Evolutionary conservation across 2,113 vertebrate genomes (phyloP), one percentile per base, ranked within the genome.

Genomic region (Phrynosoma blainvillii): DNA sequence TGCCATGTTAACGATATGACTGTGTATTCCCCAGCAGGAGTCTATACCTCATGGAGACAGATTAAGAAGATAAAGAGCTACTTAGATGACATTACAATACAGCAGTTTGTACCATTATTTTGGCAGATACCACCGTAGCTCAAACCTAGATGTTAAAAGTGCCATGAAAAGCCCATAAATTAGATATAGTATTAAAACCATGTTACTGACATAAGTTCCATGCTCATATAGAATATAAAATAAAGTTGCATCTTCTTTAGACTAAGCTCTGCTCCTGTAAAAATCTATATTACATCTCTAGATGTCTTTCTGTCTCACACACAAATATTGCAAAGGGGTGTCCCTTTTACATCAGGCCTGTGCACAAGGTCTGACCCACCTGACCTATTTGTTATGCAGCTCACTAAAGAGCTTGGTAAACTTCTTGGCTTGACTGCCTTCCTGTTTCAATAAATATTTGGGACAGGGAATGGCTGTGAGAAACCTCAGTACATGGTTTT

Each of bases 41-140:
- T 54, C 68, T 54, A 27, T 83, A 65, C n/a, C 76, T 83, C 81
- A 84, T 79, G 65, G 76, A 74, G 76, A 83, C 32, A 84, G 85
- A 84, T 65, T 52, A 32, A 62, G 36, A 88, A n/a, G 30, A 92
- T 62, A 89, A 42, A 92, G 74, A 90, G 36, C 42, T 90, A 82
- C 79, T 88, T 73, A 86, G 84, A 74, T 93, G 76, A n/a, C 62
- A 74, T 73, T 54, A 0, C 88, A 85, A 42, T 79, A 77, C 25
- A 75, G 56, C n/a, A 66, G 30, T 85, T 85, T 27, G 18, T 36
- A 89, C 84, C 25, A 84, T 21, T 82, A 36, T 65, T 23, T 14
- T 87, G 62, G 65, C 56, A 27, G 27, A 71, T 62, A 36, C 11
- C 36, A 59, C 40, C 30, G 27, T 54, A n/a, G 30, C 36, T 56